phyloP scores from a whole-genome alignment of 1,140 invertebrate genomes.

The Metaphire vulgaris region DNA sequence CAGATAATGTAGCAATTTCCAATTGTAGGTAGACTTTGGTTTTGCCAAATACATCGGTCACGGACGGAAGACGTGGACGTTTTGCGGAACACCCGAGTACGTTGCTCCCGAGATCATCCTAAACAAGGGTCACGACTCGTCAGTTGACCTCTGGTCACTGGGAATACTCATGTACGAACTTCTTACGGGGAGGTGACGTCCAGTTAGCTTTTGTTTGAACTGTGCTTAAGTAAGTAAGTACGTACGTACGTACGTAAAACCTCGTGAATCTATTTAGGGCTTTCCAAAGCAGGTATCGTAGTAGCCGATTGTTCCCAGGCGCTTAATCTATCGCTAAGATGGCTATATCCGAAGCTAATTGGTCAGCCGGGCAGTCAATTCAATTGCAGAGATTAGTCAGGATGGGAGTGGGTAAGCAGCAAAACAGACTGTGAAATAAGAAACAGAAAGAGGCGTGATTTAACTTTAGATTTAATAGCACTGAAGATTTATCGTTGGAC shows the following conservation, averaged over 20 bases:
- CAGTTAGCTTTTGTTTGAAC: background rate
- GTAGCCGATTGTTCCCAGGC: no score
- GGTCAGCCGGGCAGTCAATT: no score
- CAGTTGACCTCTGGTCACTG: conserved; percentile 90
- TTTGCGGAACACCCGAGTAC: conserved; percentile 89
- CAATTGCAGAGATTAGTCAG: no score
- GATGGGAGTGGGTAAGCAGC: no score
- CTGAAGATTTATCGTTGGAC: no score
- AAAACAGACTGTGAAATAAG: no score
- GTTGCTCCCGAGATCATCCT: conserved; percentile 88
- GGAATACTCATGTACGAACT: conserved; percentile 89
- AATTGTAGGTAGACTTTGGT: conserved; percentile 94
- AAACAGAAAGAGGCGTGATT: no score
- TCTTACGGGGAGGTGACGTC: conserved; percentile 63
- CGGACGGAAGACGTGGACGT: conserved; percentile 91
- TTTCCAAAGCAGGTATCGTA: background rate
- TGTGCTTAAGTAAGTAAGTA: background rate
- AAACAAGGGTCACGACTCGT: conserved; percentile 80
- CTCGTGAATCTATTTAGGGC: background rate
- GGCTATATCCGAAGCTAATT: no score
- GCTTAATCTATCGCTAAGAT: no score
- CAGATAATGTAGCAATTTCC: no score
- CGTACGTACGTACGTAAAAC: background rate
- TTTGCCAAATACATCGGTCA: conserved; percentile 83
- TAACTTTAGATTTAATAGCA: no score